Base-by-base conservation (phyloP, 1,140 invertebrate species). In the Dryas iulia region DNA sequence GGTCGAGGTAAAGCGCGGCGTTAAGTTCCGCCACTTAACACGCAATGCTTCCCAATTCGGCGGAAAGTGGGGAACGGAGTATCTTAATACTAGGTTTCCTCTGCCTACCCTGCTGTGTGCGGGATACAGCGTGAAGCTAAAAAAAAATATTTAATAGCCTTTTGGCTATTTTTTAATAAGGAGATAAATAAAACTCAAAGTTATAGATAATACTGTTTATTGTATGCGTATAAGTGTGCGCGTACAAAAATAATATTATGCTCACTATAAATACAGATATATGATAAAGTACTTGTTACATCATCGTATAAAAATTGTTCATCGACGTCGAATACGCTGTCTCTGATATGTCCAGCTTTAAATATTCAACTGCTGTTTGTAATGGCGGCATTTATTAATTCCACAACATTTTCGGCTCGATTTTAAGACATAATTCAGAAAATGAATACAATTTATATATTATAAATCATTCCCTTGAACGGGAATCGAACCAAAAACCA, bases 151-250 rank as follows among this genome's bases (percentile, higher is more conserved):
- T 39, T 39, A 4, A 14, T 35, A 14, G 6, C 11, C 33, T n/a
- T 5, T 35, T n/a, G n/a, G 6, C n/a, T 39, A 39, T 14, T 14
- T 1, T 12, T n/a, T n/a, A 47, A 21, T 18, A 18, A 47, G 21
- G 8, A 47, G 39, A 21, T 47, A 47, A 47, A 47, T 47, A 47
- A 47, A 47, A 47, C 18, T 0, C 14, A 47, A 21, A 14, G 7
- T 2, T 47, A 28, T 47, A 53, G 62, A 64, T 78, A 74, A 78
- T 78, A 78, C 77, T 76, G 77, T 78, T 76, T 78, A 78, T 76
- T 78, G 73, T 78, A 71, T 59, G 47, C 66, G 58, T 56, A 58
- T 35, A 59, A 61, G 59, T 25, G 63, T 35, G 33, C 47, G 60
- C 64, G 31, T 73, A 73, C 63, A 73, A 73, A 73, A 73, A 73